Conservation (phyloP, 35 echinoderm and acorn worm species). For the Heliocidaris tuberculata region DNA sequence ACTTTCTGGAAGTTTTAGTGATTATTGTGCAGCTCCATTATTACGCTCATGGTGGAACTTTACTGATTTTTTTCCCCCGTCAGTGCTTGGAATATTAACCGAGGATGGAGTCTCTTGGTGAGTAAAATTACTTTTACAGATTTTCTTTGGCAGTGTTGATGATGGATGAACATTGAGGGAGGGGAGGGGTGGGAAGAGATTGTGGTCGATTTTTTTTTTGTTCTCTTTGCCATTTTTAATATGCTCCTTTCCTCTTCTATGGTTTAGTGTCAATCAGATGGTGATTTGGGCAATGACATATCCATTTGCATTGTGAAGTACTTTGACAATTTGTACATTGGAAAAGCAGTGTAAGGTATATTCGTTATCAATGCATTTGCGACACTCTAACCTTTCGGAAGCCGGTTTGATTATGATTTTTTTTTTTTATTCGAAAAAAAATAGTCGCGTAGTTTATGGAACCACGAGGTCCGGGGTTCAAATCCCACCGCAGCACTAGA, state of each 20-base stretch:
- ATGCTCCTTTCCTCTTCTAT: not conserved
- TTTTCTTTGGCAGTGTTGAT: not conserved
- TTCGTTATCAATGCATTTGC: too few relatives aligned
- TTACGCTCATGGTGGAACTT: not conserved
- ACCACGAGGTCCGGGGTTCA: too few relatives aligned
- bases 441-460: too few relatives aligned
- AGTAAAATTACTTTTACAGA: constrained; percentile 25
- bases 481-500: too few relatives aligned
- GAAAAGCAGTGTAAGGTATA: too few relatives aligned
- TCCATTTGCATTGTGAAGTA: not conserved
- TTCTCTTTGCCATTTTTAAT: not conserved
- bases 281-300: not conserved
- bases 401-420: too few relatives aligned
- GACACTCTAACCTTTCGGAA: too few relatives aligned
- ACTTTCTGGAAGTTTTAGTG: not conserved
- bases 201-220: not conserved
- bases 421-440: too few relatives aligned
- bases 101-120: constrained; percentile 28
- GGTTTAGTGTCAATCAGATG: not conserved
- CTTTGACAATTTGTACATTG: not conserved
- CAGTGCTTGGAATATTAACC: constrained; percentile 18
- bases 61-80: not conserved
- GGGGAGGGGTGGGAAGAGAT: not conserved
- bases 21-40: not conserved
- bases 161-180: not conserved